Evolutionary conservation across 2,888 invertebrate species (phyloP), one percentile per base, ranked within the genome.

Genomic region (Diaperis boleti): DNA sequence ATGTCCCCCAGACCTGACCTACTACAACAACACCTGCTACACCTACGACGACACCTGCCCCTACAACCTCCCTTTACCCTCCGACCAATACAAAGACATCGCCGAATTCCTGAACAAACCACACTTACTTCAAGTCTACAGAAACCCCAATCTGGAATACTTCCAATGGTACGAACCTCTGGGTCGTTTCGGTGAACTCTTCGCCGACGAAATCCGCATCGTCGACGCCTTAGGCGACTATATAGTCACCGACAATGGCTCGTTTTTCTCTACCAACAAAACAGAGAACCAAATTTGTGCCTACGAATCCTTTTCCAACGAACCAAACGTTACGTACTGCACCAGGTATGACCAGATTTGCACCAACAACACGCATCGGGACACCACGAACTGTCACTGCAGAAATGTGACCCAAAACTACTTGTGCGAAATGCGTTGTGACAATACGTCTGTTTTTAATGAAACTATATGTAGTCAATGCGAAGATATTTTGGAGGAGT

Each of bases 111-210:
- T 20, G 3, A 26, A 7, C 14, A 26, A 11, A 10, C 5, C 3
- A 2, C 13, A 10, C 31, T 13, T 5, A 13, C n/a, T 59, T 1
- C n/a, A 37, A 18, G 44, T 60, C 0, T 11, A 13, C 13, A 59
- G 37, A 31, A 50, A 59, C 42, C 6, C 8, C 17, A 26, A 15
- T 22, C 44, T 55, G 50, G 67, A 59, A 8, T 67, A 62, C 44
- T 64, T 52, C 42, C 39, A 62, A 52, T 62, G 62, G 65, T 7
- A 39, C 4, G 64, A 64, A 14, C 33, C 44, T 6, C 35, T 59
- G 3, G 50, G 45, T 13, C 45, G 59, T 3, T 64, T 52, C 52
- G 62, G 60, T 8, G 41, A 42, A 22, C 52, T 64, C 8, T 49
- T 61, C 26, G 10, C 39, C 14, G 29, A 61, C 8, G n/a, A n/a